These are phyloP conservation scores for Drosophila ambigua DNA, from an alignment of 1,140 invertebrate genomes.

Conservation along the genomic window DNA sequence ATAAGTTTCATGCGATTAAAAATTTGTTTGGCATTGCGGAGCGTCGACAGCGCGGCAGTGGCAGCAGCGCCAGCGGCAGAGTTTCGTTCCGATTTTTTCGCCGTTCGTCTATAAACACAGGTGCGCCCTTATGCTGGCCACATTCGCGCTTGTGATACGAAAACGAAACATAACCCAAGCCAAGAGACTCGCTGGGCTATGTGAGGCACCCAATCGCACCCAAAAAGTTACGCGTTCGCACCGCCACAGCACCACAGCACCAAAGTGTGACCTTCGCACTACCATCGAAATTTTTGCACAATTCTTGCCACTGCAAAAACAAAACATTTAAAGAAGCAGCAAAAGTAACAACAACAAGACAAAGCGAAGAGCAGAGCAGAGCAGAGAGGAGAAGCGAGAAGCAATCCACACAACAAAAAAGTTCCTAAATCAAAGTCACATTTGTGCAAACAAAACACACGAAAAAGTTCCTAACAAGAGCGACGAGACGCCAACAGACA, in stretches of 20 bases:
- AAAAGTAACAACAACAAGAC: conserved; percentile 12
- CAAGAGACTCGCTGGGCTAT: conserved; percentile 17
- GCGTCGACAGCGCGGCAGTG: conserved; percentile 24
- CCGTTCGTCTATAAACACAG: conserved; percentile 68
- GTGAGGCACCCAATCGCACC: conserved; percentile 12
- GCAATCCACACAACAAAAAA: conserved; percentile 40
- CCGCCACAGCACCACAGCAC: conserved; percentile 11
- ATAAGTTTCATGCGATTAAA: conserved; percentile 74
- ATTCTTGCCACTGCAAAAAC: conserved; percentile 61
- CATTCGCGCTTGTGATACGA: conserved; percentile 63
- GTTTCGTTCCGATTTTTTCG: conserved; percentile 52
- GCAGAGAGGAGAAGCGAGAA: conserved; percentile 8
- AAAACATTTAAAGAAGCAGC: conserved; percentile 5
- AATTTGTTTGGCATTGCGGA: conserved; percentile 75
- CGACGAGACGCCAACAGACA: neutral
- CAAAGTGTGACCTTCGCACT: conserved; percentile 47
- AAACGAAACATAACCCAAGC: conserved; percentile 47
- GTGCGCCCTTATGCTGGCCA: conserved; percentile 71
- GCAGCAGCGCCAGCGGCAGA: conserved; percentile 42
- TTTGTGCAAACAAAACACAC: conserved; percentile 84
- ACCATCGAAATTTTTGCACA: conserved; percentile 50
- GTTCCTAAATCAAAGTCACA: conserved; percentile 57
- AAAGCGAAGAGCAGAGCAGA: neutral
- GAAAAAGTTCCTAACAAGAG: conserved; percentile 54
- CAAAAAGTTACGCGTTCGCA: conserved; percentile 7